These are phyloP conservation scores for Echeneis naucrates DNA, from an alignment of 2,797 vertebrate genomes.

Conservation along the genomic window DNA sequence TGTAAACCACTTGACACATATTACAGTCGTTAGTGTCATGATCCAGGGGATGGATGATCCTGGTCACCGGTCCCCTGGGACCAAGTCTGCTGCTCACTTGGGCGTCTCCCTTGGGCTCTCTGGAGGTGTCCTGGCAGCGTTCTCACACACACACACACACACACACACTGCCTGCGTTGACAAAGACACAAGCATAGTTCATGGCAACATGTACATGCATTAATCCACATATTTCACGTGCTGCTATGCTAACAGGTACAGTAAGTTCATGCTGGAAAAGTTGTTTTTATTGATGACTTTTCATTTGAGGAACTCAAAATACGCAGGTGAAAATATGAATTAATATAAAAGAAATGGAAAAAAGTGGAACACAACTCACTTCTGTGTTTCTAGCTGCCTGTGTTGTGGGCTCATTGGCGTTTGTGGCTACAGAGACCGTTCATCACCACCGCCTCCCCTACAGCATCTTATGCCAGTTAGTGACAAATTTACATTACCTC, in stretches of 20 bases:
- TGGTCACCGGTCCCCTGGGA: conserved; percentile 20
- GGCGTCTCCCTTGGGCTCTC: background rate
- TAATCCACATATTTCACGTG: background rate
- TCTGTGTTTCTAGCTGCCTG: background rate
- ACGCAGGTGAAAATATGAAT: background rate
- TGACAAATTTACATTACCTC: background rate
- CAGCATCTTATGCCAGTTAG: background rate
- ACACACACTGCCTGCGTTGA: background rate
- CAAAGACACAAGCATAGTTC: background rate
- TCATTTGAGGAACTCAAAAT: background rate
- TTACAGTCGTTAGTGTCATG: conserved; percentile 70
- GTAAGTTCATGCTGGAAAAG: background rate
- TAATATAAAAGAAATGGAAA: background rate
- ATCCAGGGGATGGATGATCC: conserved; percentile 47
- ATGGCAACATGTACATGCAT: background rate
- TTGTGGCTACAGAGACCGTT: conserved; percentile 10
- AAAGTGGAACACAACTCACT: background rate
- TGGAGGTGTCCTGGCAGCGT: conserved; percentile 21
- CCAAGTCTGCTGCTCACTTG: conserved; percentile 6
- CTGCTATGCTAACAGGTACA: background rate
- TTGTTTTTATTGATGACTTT: background rate
- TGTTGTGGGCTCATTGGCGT: background rate
- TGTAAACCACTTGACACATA: conserved; percentile 63
- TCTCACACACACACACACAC: too few species aligned
- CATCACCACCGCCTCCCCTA: background rate